Conservation (phyloP, 2,797 vertebrate genomes). For the Heliangelus exortis region DNA sequence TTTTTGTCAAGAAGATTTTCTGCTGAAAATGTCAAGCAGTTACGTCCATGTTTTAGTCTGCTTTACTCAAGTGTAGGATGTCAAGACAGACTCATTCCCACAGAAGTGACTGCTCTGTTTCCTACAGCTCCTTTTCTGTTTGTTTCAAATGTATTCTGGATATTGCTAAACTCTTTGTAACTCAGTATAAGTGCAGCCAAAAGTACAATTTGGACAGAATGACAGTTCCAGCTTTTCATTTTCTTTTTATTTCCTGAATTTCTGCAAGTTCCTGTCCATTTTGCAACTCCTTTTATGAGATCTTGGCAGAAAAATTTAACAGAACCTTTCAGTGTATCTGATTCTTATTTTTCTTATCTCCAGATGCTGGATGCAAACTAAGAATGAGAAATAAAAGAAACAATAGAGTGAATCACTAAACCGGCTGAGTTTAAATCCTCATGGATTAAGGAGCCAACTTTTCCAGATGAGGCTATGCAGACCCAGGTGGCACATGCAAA, state of each 20-base stretch:
- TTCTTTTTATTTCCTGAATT: not conserved
- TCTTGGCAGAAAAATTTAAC: not conserved
- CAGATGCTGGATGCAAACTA: conserved; percentile 89
- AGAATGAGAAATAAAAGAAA: conserved; percentile 85
- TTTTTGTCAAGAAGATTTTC: not conserved
- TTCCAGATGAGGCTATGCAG: conserved; percentile 78
- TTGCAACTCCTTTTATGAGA: not conserved
- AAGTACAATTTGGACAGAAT: not conserved
- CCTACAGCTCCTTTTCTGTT: not conserved
- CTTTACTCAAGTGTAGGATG: not conserved
- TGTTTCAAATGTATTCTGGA: not conserved
- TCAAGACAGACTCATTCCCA: not conserved
- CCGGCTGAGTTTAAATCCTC: conserved; percentile 82
- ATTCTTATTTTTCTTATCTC: not conserved
- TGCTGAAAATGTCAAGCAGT: not conserved
- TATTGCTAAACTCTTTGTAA: not conserved
- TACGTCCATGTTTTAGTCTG: not conserved
- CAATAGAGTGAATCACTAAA: conserved; percentile 79
- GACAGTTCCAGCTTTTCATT: not conserved
- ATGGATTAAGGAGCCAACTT: conserved; percentile 88
- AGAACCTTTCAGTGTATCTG: not conserved
- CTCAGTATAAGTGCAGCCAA: not conserved
- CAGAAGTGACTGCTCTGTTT: not conserved
- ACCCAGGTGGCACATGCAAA: conserved; percentile 82
- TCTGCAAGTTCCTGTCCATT: conserved; percentile 1